A percentile compares a stretch with the other conserved stretches of the same genome.
These are phyloP conservation scores for Ganaspis sp. DNA, from an alignment of 1,140 invertebrate genomes.

Conservation along the genomic window DNA sequence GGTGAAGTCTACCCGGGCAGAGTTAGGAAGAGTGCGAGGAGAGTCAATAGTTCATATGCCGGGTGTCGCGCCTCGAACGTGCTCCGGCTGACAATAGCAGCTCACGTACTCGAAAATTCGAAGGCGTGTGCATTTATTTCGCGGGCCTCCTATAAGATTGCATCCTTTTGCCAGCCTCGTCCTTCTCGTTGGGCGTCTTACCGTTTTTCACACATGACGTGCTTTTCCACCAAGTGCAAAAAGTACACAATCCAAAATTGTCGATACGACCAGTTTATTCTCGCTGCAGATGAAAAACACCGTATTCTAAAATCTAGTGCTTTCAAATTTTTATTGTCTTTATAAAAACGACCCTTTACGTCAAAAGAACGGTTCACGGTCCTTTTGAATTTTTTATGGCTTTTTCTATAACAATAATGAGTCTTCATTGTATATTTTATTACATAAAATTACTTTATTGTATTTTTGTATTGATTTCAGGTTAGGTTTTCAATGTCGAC, in stretches of 20 bases:
- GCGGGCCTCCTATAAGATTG: constrained; percentile 53
- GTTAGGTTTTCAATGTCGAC: no score
- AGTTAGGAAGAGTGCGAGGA: constrained; percentile 11
- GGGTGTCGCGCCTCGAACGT: constrained; percentile 60
- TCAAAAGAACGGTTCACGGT: no score
- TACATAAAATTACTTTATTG: no score
- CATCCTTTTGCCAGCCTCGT: constrained; percentile 35
- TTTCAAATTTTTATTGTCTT: no score
- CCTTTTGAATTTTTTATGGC: no score
- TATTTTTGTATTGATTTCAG: no score
- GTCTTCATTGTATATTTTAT: no score
- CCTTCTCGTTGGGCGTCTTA: constrained; percentile 8
- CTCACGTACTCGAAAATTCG: constrained; percentile 57
- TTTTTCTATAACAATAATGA: no score
- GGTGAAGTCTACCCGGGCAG: constrained; percentile 21
- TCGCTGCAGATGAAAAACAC: no score
- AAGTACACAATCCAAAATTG: not conserved
- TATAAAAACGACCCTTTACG: no score
- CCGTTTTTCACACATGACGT: constrained; percentile 25
- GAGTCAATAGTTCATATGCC: constrained; percentile 64
- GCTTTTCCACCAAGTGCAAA: constrained; percentile 9
- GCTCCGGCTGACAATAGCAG: constrained; percentile 57
- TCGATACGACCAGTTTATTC: no score
- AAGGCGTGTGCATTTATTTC: constrained; percentile 63
- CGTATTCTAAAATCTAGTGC: no score